Evolutionary conservation across 2,888 invertebrate species (phyloP).

Genomic region (Pristionchus japonicus): DNA sequence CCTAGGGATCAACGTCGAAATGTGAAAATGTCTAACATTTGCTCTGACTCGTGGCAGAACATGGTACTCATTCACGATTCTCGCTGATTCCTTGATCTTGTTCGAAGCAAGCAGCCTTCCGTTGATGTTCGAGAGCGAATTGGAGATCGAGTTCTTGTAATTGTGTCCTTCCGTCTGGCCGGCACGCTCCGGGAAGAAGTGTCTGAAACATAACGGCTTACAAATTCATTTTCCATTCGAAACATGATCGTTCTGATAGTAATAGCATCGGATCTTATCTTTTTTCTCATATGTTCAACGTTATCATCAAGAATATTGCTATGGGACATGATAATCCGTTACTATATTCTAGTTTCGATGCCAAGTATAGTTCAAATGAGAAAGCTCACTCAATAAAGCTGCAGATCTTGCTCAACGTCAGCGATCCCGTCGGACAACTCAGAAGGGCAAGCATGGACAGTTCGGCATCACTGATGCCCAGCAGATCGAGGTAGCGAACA

Average conservation of each 20-base stretch:
- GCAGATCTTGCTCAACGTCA: not conserved
- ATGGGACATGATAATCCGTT: no score
- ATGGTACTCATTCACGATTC: not conserved
- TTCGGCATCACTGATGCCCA: not conserved
- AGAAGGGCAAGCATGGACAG: not conserved
- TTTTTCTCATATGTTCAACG: no score
- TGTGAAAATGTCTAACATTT: no score
- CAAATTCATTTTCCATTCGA: no score
- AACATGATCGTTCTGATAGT: no score
- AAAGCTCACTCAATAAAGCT: not conserved
- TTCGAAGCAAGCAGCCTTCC: not conserved
- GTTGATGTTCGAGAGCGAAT: not conserved
- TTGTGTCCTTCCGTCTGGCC: not conserved
- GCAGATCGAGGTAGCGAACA: not conserved
- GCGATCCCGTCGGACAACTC: not conserved
- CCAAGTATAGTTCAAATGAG: no score
- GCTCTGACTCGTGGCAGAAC: no score
- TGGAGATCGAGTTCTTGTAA: not conserved
- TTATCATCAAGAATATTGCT: no score
- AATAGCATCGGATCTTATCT: no score
- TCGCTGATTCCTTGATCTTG: not conserved
- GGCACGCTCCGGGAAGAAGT: not conserved
- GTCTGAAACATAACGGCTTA: not conserved
- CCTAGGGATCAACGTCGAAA: no score
- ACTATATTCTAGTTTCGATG: no score